Conservation (phyloP, 1,140 invertebrate species). For the Temnothorax longispinosus region DNA sequence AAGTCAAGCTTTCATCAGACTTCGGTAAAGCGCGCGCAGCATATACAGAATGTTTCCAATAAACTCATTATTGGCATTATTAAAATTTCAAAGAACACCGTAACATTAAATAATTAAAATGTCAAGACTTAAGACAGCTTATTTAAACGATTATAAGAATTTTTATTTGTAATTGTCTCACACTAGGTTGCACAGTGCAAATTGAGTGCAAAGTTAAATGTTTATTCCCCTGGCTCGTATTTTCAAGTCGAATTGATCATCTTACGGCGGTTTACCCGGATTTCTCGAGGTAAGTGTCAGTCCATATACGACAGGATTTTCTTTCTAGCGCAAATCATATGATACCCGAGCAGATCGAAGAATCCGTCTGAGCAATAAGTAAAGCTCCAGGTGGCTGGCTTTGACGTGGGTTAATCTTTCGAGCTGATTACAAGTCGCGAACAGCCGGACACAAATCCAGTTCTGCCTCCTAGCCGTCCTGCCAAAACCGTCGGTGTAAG, state of each 20-base stretch:
- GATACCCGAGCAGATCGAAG: neutral
- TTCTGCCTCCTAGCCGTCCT: neutral
- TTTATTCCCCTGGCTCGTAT: neutral
- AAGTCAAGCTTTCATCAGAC: constrained; percentile 23
- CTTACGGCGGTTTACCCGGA: neutral
- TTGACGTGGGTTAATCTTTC: constrained; percentile 70
- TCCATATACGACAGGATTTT: neutral
- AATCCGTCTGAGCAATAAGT: constrained; percentile 11
- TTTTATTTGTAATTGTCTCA: neutral
- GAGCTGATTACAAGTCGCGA: constrained; percentile 73
- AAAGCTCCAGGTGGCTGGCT: constrained; percentile 2
- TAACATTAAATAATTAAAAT: constrained; percentile 7
- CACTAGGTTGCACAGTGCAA: neutral
- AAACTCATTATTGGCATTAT: neutral
- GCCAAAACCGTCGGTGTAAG: constrained; percentile 66
- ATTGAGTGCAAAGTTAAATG: neutral
- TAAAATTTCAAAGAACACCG: neutral
- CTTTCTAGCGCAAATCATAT: constrained; percentile 2
- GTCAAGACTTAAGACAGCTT: neutral
- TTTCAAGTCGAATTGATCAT: neutral
- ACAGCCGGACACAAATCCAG: constrained; percentile 58
- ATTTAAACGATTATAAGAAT: neutral
- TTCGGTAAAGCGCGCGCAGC: neutral
- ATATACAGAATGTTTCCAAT: neutral
- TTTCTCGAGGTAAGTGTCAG: neutral